phyloP scores from a whole-genome alignment of 2,797 vertebrate genomes.

The Falco naumanni region DNA sequence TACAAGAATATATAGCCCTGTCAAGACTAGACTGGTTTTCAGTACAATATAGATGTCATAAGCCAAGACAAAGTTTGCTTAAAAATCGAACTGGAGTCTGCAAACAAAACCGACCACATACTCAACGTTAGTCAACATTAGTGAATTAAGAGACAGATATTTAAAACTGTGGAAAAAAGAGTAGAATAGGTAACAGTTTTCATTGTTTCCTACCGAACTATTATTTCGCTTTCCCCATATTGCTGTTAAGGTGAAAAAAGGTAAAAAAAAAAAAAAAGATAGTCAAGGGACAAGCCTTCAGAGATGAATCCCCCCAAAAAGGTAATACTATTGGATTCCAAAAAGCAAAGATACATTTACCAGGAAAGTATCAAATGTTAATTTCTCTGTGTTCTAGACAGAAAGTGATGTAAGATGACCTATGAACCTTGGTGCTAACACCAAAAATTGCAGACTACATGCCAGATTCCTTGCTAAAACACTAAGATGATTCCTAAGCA shows the following conservation, averaged over 20 bases:
- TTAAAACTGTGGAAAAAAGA: neutral
- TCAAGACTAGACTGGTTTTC: neutral
- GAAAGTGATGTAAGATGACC: neutral
- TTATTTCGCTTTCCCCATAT: neutral
- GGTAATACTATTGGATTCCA: neutral
- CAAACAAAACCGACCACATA: neutral
- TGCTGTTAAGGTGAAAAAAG: neutral
- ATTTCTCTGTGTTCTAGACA: neutral
- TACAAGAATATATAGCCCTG: neutral
- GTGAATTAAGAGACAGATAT: neutral
- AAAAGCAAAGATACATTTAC: neutral
- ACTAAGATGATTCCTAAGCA: neutral
- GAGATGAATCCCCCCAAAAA: neutral
- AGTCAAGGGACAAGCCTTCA: neutral
- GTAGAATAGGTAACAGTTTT: neutral
- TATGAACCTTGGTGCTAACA: neutral
- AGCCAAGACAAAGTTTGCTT: neutral
- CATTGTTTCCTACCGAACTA: neutral
- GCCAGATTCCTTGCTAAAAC: neutral
- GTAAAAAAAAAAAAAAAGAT: too few species aligned
- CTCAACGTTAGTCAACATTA: neutral
- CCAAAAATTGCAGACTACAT: neutral
- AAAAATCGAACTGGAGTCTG: neutral
- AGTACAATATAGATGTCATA: neutral
- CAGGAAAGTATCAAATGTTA: neutral